Evolutionary conservation across 2,888 invertebrate species (phyloP).

Genomic region (Lasioglossum morio): DNA sequence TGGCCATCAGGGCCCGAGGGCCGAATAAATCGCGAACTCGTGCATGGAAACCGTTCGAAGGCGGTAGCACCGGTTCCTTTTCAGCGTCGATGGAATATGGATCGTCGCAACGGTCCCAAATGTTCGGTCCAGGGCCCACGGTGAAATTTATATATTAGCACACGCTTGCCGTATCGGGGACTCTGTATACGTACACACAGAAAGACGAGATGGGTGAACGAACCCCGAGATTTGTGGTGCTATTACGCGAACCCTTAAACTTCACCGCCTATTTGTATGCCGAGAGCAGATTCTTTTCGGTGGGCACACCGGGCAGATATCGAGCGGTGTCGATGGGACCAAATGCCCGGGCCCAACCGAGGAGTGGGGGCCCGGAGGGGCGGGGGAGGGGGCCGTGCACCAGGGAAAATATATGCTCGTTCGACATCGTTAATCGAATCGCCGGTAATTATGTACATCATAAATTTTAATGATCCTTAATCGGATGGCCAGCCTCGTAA

Average conservation of each 20-base stretch:
- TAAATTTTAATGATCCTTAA: constrained; percentile 77
- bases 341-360: constrained; percentile 66
- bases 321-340: constrained; percentile 67
- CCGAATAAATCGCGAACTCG: neutral
- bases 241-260: constrained; percentile 60
- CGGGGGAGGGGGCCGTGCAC: constrained; percentile 64
- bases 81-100: constrained; percentile 8
- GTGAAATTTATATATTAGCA: constrained; percentile 6
- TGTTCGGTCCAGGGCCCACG: neutral
- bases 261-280: constrained; percentile 71
- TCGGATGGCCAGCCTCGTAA: constrained; percentile 48
- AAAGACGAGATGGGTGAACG: constrained; percentile 38
- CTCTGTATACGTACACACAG: neutral
- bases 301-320: constrained; percentile 22
- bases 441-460: constrained; percentile 76
- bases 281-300: constrained; percentile 72
- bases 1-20: neutral
- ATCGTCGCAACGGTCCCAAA: neutral
- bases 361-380: neutral
- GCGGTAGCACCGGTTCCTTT: constrained; percentile 6
- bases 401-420: constrained; percentile 67
- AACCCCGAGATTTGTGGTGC: constrained; percentile 54
- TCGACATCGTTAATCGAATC: constrained; percentile 76
- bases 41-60: constrained; percentile 2
- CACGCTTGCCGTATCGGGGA: constrained; percentile 21